phyloP scores from a whole-genome alignment of 2,888 invertebrate species.

The Synergus itoensis region DNA sequence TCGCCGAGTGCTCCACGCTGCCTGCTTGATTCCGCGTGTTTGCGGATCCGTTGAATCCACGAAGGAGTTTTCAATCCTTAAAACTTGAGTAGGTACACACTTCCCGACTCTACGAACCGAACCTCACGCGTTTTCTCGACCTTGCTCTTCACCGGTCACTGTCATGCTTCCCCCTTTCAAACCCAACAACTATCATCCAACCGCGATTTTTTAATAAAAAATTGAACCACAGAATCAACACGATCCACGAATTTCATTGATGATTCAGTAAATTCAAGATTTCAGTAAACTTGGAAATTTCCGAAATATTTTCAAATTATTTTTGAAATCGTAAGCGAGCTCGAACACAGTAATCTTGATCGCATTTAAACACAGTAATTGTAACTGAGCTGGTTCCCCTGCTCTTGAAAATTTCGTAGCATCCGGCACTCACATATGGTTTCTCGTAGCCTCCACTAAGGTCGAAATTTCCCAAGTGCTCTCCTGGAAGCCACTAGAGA shows the following conservation, averaged over 20 bases:
- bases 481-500: conserved; percentile 15
- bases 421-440: background rate
- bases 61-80: conserved; percentile 53
- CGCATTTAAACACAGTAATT: background rate
- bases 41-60: conserved; percentile 69
- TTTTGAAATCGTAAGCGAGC: background rate
- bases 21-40: conserved; percentile 72
- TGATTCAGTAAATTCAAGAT: conserved; percentile 1
- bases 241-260: conserved; percentile 4
- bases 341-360: conserved; percentile 17
- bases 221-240: conserved; percentile 9
- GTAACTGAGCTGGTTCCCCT: background rate
- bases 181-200: background rate
- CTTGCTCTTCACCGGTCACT: conserved; percentile 5
- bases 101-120: background rate
- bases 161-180: background rate
- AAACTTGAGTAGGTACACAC: background rate
- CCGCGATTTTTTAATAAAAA: background rate
- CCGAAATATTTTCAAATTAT: background rate
- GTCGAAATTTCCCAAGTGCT: conserved; percentile 25
- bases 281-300: background rate
- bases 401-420: background rate
- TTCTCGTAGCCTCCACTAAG: background rate
- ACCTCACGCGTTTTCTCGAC: conserved; percentile 38
- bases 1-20: conserved; percentile 77